Percentiles rank a stretch among this genome's conserved stretches.
phyloP scores from a whole-genome alignment of 2,113 vertebrate genomes.

The Canis aureus region DNA sequence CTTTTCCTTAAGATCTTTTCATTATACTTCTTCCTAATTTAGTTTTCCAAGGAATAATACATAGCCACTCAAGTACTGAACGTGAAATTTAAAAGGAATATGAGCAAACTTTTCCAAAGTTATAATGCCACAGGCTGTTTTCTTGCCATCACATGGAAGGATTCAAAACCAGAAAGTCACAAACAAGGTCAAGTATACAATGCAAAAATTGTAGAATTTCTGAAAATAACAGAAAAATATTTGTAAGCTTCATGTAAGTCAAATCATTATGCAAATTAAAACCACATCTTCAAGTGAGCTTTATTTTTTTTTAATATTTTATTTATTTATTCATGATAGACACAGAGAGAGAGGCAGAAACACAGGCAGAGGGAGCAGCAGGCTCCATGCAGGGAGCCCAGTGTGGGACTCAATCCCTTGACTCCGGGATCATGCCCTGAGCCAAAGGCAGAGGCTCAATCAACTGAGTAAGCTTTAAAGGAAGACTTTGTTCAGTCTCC shows the following conservation, averaged over 20 bases:
- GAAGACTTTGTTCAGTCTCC: background rate
- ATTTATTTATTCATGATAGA: too few species aligned
- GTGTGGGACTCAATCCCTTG: too few species aligned
- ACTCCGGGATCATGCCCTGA: too few species aligned
- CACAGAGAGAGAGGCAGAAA: too few species aligned
- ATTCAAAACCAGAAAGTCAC: background rate
- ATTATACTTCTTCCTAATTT: background rate
- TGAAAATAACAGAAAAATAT: background rate
- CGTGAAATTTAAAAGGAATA: background rate
- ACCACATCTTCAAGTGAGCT: background rate
- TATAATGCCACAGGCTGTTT: background rate
- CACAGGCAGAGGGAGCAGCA: too few species aligned
- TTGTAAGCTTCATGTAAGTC: background rate
- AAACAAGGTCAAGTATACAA: background rate
- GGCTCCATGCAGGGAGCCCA: too few species aligned
- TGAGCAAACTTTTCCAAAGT: background rate
- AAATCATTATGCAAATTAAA: slow-evolving; percentile 22
- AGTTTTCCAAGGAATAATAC: background rate
- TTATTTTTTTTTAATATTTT: too few species aligned
- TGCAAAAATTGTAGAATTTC: background rate
- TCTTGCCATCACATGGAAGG: background rate
- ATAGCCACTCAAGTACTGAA: background rate
- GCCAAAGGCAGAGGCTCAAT: too few species aligned
- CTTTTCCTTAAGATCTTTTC: slow-evolving; percentile 16
- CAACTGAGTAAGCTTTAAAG: background rate